These are phyloP conservation scores for Cotesia chilonis DNA, from an alignment of 1,140 invertebrate species.

Conservation along the genomic window DNA sequence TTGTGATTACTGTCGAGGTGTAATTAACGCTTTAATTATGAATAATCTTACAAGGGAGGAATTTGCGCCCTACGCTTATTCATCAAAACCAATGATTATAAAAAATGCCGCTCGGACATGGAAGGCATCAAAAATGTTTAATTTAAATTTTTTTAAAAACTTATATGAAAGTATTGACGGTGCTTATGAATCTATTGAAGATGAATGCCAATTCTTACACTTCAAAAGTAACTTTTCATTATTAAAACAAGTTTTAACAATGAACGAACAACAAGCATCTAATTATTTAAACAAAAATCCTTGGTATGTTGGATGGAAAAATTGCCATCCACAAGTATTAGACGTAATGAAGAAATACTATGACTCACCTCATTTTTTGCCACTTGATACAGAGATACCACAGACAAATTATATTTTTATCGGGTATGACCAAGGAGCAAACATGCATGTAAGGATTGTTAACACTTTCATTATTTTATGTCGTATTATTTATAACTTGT, in stretches of 20 bases:
- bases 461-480: constrained; percentile 52
- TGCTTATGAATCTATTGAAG: constrained; percentile 74
- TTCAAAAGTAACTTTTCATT: constrained; percentile 86
- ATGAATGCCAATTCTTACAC: constrained; percentile 89
- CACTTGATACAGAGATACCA: constrained; percentile 86
- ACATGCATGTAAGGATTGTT: constrained; percentile 84
- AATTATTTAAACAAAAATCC: constrained; percentile 72
- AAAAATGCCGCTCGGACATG: constrained; percentile 80
- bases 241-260: constrained; percentile 81
- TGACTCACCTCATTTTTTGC: constrained; percentile 85
- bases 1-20: constrained; percentile 76
- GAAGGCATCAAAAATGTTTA: constrained; percentile 78
- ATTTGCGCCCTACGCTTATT: constrained; percentile 80
- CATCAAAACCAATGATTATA: constrained; percentile 81
- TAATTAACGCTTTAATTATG: constrained; percentile 71
- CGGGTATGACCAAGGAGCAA: constrained; percentile 89
- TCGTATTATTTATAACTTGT: constrained; percentile 8
- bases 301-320: constrained; percentile 95
- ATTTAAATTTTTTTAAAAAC: constrained; percentile 78
- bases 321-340: constrained; percentile 84
- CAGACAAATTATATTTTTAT: constrained; percentile 94
- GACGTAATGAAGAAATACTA: constrained; percentile 82
- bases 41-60: constrained; percentile 74
- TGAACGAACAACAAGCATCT: constrained; percentile 73
- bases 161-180: constrained; percentile 75